Evolutionary conservation across 2,113 vertebrate genomes (phyloP).

Genomic region (Diphyllodes magnificus): DNA sequence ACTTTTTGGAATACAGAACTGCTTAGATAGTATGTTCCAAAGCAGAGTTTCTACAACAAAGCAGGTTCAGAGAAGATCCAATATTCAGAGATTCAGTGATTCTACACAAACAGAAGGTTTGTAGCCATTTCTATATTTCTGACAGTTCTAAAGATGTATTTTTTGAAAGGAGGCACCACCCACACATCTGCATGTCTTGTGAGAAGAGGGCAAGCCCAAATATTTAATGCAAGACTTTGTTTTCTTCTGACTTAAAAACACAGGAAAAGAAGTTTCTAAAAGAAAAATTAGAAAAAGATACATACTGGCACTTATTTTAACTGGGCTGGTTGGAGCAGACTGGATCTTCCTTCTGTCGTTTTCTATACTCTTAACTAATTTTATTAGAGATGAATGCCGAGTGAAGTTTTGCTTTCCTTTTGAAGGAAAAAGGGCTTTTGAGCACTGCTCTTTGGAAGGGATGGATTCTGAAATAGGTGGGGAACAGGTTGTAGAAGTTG

Average conservation of each 20-base stretch:
- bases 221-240: not conserved
- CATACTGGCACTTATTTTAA: constrained; percentile 73
- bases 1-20: not conserved
- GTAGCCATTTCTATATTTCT: not conserved
- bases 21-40: not conserved
- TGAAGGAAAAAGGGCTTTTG: constrained; percentile 91
- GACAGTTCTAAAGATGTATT: not conserved
- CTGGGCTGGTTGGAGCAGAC: constrained; percentile 88
- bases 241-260: not conserved
- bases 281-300: not conserved
- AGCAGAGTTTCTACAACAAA: not conserved
- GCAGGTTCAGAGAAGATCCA: not conserved
- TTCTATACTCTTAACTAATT: constrained; percentile 86
- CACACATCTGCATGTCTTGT: rapidly evolving
- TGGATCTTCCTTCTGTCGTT: constrained; percentile 89
- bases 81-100: not conserved
- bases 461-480: constrained; percentile 50
- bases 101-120: not conserved
- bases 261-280: not conserved
- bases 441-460: constrained; percentile 81
- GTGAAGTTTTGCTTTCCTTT: constrained; percentile 83
- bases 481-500: not conserved
- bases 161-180: not conserved
- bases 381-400: constrained; percentile 89
- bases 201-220: not conserved